Percentiles rank a stretch among this genome's conserved stretches.
Evolutionary conservation across 2,113 vertebrate genomes (phyloP).

Genomic region (Limnothrissa miodon): DNA sequence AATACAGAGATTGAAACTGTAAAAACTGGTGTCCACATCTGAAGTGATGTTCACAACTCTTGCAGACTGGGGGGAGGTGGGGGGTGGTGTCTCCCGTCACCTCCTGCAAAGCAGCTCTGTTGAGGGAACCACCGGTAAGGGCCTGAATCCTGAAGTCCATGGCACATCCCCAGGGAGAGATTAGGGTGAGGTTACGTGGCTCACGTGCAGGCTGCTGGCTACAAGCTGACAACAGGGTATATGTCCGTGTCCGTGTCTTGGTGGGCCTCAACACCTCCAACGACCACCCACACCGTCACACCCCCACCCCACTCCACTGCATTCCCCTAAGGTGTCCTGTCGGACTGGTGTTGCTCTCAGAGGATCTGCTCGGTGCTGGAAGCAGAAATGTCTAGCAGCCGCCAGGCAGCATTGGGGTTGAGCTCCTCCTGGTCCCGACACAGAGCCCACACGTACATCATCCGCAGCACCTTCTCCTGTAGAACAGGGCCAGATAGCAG

Average conservation of each 20-base stretch:
- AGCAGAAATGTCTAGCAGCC: conserved; percentile 89
- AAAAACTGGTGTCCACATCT: no score
- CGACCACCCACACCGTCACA: background rate
- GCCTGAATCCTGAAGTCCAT: background rate
- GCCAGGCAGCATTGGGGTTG: conserved; percentile 89
- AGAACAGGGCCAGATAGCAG: background rate
- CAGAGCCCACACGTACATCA: conserved; percentile 95
- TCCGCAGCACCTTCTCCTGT: conserved; percentile 92
- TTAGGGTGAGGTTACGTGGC: background rate
- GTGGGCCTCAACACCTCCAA: background rate
- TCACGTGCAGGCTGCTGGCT: background rate
- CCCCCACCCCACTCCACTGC: background rate
- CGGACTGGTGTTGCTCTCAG: conserved; percentile 59
- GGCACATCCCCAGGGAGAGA: background rate
- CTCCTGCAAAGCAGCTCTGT: background rate
- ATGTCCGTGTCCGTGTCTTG: conserved; percentile 16
- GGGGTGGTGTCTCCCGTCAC: background rate
- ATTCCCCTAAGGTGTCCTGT: background rate
- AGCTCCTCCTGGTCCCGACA: conserved; percentile 95
- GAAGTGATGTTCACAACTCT: background rate
- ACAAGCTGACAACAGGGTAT: conserved; percentile 3
- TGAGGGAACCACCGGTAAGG: background rate
- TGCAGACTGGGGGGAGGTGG: background rate
- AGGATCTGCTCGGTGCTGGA: conserved; percentile 94
- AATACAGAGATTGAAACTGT: background rate